Evolutionary conservation across 2,113 vertebrate genomes (phyloP).

Genomic region (Cettia cetti): DNA sequence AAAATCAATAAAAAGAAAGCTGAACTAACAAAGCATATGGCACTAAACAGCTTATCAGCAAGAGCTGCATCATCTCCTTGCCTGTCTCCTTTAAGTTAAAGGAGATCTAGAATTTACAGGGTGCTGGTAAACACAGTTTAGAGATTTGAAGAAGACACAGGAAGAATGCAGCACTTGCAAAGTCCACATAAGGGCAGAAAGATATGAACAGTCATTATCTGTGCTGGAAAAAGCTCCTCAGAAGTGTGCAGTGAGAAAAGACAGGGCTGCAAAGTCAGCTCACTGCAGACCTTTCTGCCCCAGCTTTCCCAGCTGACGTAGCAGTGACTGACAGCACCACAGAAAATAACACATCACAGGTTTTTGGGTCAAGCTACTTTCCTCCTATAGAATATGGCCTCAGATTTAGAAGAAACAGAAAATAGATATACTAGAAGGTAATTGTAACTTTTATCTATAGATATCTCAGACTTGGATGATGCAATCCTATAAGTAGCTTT

Average conservation of each 20-base stretch:
- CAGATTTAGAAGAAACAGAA: not conserved
- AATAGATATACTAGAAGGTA: not conserved
- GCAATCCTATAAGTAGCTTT: not conserved
- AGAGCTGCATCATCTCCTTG: not conserved
- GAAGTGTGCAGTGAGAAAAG: not conserved
- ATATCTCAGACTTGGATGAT: not conserved
- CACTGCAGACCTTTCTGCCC: not conserved
- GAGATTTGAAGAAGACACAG: not conserved
- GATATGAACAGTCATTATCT: not conserved
- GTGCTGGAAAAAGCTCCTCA: not conserved
- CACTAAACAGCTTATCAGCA: not conserved
- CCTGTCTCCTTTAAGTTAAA: not conserved
- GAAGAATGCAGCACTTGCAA: accelerated
- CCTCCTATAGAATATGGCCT: not conserved
- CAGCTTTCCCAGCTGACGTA: not conserved
- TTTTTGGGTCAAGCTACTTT: not conserved
- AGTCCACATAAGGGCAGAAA: not conserved
- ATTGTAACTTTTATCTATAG: not conserved
- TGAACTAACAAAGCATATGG: not conserved
- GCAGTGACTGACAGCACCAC: accelerated
- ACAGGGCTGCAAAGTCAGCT: not conserved
- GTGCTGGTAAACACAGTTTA: not conserved
- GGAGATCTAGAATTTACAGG: not conserved
- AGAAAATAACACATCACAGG: not conserved
- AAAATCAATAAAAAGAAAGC: not conserved